Conservation (phyloP, 1,140 invertebrate species). For the Akabosia matsudoensis region DNA sequence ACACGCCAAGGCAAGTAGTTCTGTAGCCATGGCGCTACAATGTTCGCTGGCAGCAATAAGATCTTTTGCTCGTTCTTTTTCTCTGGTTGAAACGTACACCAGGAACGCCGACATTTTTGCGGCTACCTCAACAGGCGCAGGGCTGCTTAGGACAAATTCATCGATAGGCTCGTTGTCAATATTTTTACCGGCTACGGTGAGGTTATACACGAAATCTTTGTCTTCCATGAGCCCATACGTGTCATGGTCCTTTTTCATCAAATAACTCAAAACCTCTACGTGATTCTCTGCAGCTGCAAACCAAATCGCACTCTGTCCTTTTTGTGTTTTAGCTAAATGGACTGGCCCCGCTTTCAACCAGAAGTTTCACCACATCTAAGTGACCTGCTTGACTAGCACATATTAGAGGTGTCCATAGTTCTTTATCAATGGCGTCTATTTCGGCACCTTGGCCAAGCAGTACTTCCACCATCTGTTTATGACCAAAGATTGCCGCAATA, state of each 20-base stretch:
- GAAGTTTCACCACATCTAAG: slow-evolving; percentile 87
- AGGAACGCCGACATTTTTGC: slow-evolving; percentile 89
- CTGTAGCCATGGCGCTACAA: slow-evolving; percentile 88
- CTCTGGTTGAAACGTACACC: slow-evolving; percentile 57
- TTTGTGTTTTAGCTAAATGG: slow-evolving; percentile 84
- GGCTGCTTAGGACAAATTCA: slow-evolving; percentile 92
- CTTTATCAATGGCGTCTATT: slow-evolving; percentile 95
- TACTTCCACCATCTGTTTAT: slow-evolving; percentile 96
- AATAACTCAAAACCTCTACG: slow-evolving; percentile 90
- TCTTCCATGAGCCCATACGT: slow-evolving; percentile 96
- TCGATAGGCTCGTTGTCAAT: slow-evolving; percentile 93
- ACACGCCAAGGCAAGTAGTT: slow-evolving; percentile 87
- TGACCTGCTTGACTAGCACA: slow-evolving; percentile 92
- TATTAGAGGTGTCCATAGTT: slow-evolving; percentile 96
- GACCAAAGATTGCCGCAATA: slow-evolving; percentile 91
- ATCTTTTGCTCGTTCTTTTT: slow-evolving; percentile 97
- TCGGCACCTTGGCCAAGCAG: slow-evolving; percentile 94
- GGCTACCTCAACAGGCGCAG: slow-evolving; percentile 95
- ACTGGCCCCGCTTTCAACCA: slow-evolving; percentile 92
- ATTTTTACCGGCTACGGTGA: slow-evolving; percentile 97
- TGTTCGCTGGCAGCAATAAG: slow-evolving; percentile 81
- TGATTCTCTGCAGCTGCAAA: slow-evolving; percentile 95
- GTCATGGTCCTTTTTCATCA: slow-evolving; percentile 96
- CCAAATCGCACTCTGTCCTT: slow-evolving; percentile 92
- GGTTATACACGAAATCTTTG: slow-evolving; percentile 93